A percentile compares a stretch with the other conserved stretches of the same genome.
Conservation (phyloP, 2,888 invertebrate species). For the Nephrocerus scutellatus region DNA sequence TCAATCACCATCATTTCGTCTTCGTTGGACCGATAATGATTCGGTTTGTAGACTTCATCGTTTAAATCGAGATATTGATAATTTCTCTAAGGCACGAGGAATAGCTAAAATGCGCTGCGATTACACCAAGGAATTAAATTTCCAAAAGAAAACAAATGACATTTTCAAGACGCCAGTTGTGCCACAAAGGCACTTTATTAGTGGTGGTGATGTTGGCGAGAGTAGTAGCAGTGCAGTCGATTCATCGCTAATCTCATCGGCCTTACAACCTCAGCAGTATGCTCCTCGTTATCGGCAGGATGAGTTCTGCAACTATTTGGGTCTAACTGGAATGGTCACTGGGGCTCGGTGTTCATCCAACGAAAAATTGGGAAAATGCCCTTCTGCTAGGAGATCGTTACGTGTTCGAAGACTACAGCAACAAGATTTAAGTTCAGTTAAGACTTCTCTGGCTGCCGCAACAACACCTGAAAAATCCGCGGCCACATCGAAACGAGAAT, state of each 20-base stretch:
- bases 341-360: constrained; percentile 39
- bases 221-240: no score
- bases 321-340: constrained; percentile 40
- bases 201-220: no score
- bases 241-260: no score
- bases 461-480: not conserved
- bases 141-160: constrained; percentile 22
- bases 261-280: no score
- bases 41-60: constrained; percentile 30
- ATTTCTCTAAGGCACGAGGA: constrained; percentile 17
- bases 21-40: constrained; percentile 25
- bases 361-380: constrained; percentile 36
- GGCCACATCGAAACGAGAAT: not conserved
- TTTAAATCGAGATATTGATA: constrained; percentile 31
- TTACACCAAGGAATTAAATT: constrained; percentile 23
- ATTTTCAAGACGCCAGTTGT: constrained; percentile 32
- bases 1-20: constrained; percentile 18
- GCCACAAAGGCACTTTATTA: constrained; percentile 25
- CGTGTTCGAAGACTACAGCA: constrained; percentile 37
- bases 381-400: constrained; percentile 35
- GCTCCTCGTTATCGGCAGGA: constrained; percentile 37
- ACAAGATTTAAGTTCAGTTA: constrained; percentile 25
- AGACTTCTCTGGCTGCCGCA: constrained; percentile 10
- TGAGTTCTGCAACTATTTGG: constrained; percentile 45
- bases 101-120: constrained; percentile 20